Conservation (phyloP, 2,797 vertebrate genomes). For the Eupleurogrammus muticus region DNA sequence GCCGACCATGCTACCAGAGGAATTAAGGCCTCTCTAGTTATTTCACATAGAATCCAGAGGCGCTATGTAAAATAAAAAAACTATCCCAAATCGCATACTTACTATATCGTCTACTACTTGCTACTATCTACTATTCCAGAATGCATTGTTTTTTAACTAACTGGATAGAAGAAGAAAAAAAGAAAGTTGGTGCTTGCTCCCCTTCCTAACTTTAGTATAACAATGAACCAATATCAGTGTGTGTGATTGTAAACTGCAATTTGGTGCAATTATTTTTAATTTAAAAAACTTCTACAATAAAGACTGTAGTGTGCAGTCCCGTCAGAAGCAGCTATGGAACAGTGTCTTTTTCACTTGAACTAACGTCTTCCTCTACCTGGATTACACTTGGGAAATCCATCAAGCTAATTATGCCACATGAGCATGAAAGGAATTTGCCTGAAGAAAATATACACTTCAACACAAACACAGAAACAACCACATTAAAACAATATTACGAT, state of each 20-base stretch:
- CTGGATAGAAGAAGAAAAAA: too few species aligned
- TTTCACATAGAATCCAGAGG: too few species aligned
- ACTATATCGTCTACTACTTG: too few species aligned
- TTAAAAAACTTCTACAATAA: conserved; percentile 9
- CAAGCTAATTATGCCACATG: conserved; percentile 79
- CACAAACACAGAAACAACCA: conserved; percentile 59
- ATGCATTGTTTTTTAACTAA: too few species aligned
- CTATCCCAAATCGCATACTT: too few species aligned
- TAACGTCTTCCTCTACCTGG: conserved; percentile 36
- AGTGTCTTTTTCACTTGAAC: conserved; percentile 48
- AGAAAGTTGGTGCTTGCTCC: too few species aligned
- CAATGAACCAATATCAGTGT: background rate
- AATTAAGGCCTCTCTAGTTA: too few species aligned
- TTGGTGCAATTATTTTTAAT: background rate
- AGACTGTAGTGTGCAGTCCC: background rate
- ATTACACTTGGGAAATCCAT: conserved; percentile 60
- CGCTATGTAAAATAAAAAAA: too few species aligned
- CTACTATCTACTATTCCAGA: too few species aligned
- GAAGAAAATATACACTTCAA: conserved; percentile 54
- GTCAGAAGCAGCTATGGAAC: conserved; percentile 54
- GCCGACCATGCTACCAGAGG: too few species aligned
- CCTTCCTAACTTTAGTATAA: background rate
- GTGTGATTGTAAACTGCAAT: conserved; percentile 4
- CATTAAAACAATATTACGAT: conserved; percentile 50
- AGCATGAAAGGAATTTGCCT: conserved; percentile 70